Evolutionary conservation across 2,888 invertebrate species (phyloP).

Genomic region (Cerceris rybyensis): DNA sequence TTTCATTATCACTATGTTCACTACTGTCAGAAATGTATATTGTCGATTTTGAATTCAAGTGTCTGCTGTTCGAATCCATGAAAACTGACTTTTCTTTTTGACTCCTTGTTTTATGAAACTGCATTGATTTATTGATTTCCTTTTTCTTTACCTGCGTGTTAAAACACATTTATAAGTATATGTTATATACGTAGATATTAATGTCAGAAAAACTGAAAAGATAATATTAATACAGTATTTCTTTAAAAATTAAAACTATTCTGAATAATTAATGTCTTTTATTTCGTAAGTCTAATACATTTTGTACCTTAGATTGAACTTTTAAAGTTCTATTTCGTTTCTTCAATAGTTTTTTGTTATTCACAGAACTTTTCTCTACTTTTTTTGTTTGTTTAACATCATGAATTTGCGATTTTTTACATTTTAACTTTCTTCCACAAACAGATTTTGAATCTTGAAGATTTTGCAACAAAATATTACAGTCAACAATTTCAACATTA

Average conservation of each 20-base stretch:
- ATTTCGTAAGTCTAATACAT: slow-evolving; percentile 1
- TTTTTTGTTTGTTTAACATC: neutral
- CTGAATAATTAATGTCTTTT: neutral
- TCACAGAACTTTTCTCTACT: neutral
- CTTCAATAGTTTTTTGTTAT: neutral
- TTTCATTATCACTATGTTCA: neutral
- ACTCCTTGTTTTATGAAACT: neutral
- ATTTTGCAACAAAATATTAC: neutral
- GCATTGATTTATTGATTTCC: neutral
- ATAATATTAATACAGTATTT: neutral
- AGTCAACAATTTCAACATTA: slow-evolving; percentile 1
- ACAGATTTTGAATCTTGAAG: neutral
- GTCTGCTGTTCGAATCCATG: neutral
- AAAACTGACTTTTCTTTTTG: neutral
- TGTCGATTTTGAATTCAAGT: neutral
- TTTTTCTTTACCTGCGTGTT: slow-evolving; percentile 22
- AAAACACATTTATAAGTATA: slow-evolving; percentile 15
- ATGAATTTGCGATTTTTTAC: neutral
- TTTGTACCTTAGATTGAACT: slow-evolving; percentile 6
- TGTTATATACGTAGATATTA: neutral
- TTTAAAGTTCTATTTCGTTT: neutral
- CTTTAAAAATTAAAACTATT: neutral
- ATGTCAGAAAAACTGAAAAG: neutral
- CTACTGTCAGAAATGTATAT: neutral
- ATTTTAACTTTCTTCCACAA: neutral